Evolutionary conservation across 1,140 invertebrate species (phyloP), one percentile per base, ranked within the genome.

Genomic region (Radopholus similis): DNA sequence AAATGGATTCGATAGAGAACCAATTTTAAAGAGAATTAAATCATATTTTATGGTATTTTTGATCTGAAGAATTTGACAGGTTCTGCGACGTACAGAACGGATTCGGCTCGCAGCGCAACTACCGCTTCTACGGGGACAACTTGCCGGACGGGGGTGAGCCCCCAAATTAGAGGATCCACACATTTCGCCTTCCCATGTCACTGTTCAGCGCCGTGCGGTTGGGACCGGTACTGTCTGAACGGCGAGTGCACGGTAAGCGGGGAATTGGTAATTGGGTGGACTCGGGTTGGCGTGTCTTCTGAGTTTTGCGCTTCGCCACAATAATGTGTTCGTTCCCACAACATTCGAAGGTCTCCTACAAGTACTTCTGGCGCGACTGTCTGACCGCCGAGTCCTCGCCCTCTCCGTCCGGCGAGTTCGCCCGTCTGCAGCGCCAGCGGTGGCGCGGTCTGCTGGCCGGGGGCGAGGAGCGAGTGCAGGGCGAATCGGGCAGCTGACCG

Each of bases 61-160:
- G 74, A 65, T 66, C 81, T 78, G 75, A 82, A 21, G n/a, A n/a
- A n/a, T n/a, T n/a, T n/a, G n/a, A n/a, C n/a, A n/a, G n/a, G n/a
- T 81, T 81, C 54, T 81, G 79, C 57, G 79, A 81, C 54, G 79
- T 81, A 4, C 65, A 62, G 57, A 80, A 69, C 55, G 55, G 44
- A 18, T 65, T 40, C 40, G 78, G 77, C 42, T 53, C 60, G 42
- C 74, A 82, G 49, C 57, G 78, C 34, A 81, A 82, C 59, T 81
- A 81, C 53, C 78, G 81, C 38, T 81, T 83, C 66, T 81, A 83
- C 53, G 81, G 81, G n/a, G 79, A 81, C 57, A 80, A 80, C 38
- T 65, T 81, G 2, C 81, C 79, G 13, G 79, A 81, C 71, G 79
- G 79, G 42, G 59, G 59, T 62, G n/a, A 49, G 40, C 54, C 26